Percentiles rank a stretch among this genome's conserved stretches.
phyloP scores from a whole-genome alignment of 2,888 invertebrate genomes.

The Horisme vitalbata region DNA sequence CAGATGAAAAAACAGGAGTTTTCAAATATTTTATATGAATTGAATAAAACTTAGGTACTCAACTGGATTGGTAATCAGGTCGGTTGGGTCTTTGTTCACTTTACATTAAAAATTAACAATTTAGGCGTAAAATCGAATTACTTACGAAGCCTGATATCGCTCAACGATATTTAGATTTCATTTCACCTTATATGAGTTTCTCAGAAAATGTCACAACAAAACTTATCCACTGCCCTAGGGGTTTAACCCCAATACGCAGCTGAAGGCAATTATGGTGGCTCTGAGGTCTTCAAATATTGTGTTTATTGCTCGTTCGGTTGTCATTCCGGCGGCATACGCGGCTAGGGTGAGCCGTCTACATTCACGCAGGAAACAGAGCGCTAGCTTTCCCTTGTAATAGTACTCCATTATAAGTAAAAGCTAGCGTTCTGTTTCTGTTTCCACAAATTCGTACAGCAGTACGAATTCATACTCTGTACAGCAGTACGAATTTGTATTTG shows the following conservation, averaged over 20 bases:
- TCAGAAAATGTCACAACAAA: conserved; percentile 22
- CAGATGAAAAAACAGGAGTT: background rate
- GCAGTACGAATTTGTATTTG: background rate
- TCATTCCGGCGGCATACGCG: conserved; percentile 48
- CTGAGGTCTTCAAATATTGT: conserved; percentile 30
- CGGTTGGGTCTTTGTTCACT: too few species aligned
- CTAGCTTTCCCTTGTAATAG: background rate
- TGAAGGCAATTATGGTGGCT: conserved; percentile 25
- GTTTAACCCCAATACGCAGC: conserved; percentile 17
- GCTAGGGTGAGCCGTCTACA: conserved; percentile 2
- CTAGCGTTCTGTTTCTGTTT: too few species aligned
- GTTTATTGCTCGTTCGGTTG: conserved; percentile 39
- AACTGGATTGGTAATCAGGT: too few species aligned
- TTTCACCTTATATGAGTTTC: conserved; percentile 12
- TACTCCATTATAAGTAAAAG: background rate
- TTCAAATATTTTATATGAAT: background rate
- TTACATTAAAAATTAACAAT: too few species aligned
- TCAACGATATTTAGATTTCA: conserved; percentile 12
- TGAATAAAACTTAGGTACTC: too few species aligned
- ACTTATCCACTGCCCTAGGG: conserved; percentile 18
- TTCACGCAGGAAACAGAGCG: conserved; percentile 1
- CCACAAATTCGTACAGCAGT: too few species aligned
- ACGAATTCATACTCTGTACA: too few species aligned
- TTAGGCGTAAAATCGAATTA: too few species aligned
- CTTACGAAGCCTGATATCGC: too few species aligned